Percentiles rank a stretch among this genome's conserved stretches.
These are phyloP conservation scores for Zaprionus gabonicus DNA, from an alignment of 1,140 invertebrate species.

Conservation along the genomic window DNA sequence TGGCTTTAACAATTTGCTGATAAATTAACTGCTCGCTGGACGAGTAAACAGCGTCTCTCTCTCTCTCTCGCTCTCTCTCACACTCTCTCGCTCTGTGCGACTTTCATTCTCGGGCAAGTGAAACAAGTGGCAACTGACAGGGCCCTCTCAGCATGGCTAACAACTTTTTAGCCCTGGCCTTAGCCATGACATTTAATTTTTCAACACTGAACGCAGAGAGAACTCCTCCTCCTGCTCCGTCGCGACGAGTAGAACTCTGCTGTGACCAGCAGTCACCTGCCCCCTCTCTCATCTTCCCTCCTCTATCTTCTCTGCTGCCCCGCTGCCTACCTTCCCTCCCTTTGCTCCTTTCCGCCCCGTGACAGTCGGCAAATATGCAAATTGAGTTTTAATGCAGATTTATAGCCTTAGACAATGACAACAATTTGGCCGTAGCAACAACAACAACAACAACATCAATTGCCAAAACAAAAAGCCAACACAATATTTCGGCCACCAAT, in stretches of 20 bases:
- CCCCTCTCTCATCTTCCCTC: background rate
- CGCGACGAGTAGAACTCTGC: slow-evolving; percentile 15
- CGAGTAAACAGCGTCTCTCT: background rate
- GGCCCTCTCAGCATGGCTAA: slow-evolving; percentile 42
- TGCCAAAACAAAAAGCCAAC: slow-evolving; percentile 8
- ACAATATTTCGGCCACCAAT: slow-evolving; percentile 22
- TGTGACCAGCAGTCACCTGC: slow-evolving; percentile 14
- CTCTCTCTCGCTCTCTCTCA: background rate
- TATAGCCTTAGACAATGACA: slow-evolving; percentile 52
- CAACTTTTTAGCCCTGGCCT: slow-evolving; percentile 61
- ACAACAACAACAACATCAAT: background rate
- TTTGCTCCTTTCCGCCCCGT: too few species aligned
- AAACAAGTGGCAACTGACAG: slow-evolving; percentile 54
- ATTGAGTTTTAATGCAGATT: slow-evolving; percentile 76
- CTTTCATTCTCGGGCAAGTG: slow-evolving; percentile 1
- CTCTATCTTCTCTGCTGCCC: background rate
- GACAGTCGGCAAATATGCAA: slow-evolving; percentile 42
- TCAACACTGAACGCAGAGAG: slow-evolving; percentile 42
- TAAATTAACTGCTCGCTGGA: slow-evolving; percentile 60
- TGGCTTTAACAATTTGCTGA: slow-evolving; percentile 72
- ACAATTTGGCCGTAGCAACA: slow-evolving; percentile 43
- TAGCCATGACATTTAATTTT: slow-evolving; percentile 74
- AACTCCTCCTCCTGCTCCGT: slow-evolving; percentile 6
- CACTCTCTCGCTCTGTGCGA: background rate
- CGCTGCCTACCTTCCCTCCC: background rate